A percentile compares a stretch with the other conserved stretches of the same genome.
Conservation (phyloP, 2,113 vertebrate genomes). For the Crocuta crocuta region DNA sequence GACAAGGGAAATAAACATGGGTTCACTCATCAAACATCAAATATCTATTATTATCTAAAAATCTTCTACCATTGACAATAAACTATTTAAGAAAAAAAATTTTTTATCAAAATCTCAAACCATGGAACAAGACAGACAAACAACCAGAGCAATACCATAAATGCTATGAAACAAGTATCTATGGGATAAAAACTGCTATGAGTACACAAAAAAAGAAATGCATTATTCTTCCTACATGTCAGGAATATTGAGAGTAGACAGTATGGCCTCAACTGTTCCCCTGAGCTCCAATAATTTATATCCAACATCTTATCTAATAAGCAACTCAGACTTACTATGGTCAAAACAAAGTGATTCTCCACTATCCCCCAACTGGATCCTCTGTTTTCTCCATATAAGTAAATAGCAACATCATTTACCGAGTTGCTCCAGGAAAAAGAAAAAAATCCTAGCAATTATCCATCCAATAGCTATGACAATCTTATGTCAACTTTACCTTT, state of each 20-base stretch:
- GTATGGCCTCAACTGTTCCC: not conserved
- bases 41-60: not conserved
- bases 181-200: not conserved
- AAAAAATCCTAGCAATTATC: not conserved
- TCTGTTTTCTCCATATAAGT: not conserved
- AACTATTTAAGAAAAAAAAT: too few relatives aligned
- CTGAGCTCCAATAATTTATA: not conserved
- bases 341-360: constrained; percentile 22
- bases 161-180: not conserved
- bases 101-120: not conserved
- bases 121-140: not conserved
- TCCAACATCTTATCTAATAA: not conserved
- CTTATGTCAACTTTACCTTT: not conserved
- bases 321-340: not conserved
- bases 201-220: not conserved
- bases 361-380: not conserved
- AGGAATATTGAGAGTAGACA: not conserved
- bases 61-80: not conserved
- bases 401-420: not conserved
- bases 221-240: not conserved
- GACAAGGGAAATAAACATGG: not conserved
- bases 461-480: not conserved
- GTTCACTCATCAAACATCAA: constrained; percentile 21
- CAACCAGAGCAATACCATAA: constrained; percentile 13
- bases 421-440: not conserved